These are phyloP conservation scores for Elephas maximus DNA, from an alignment of 2,113 vertebrate genomes.

Conservation along the genomic window DNA sequence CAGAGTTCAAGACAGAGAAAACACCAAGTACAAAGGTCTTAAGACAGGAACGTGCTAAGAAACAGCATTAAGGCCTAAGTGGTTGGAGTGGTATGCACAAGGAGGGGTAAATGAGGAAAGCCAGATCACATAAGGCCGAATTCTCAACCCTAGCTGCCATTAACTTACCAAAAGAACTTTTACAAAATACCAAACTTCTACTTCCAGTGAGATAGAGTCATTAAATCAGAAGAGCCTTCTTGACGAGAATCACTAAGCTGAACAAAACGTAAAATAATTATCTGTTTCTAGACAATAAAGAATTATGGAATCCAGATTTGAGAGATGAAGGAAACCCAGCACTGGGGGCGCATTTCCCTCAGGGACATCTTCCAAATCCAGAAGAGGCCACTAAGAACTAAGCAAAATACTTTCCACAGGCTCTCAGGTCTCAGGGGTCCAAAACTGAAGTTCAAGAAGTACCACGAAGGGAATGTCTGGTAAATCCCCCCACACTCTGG, in stretches of 20 bases:
- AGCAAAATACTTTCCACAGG: conserved; percentile 8
- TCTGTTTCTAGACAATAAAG: not conserved
- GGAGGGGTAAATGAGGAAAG: not conserved
- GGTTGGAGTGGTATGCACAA: not conserved
- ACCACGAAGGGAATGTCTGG: not conserved
- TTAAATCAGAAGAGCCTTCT: not conserved
- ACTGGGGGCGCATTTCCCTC: not conserved
- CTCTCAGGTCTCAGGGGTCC: not conserved
- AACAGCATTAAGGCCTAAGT: not conserved
- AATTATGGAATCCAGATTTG: not conserved
- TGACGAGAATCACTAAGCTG: not conserved
- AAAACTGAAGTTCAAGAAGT: conserved; percentile 3
- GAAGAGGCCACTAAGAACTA: not conserved
- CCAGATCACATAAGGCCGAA: not conserved
- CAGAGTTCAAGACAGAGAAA: not conserved
- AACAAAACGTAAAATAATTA: not conserved
- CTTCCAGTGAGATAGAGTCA: not conserved
- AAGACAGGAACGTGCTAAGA: not conserved
- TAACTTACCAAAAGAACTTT: not conserved
- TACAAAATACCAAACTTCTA: not conserved
- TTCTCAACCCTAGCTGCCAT: not conserved
- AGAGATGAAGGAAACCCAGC: not conserved
- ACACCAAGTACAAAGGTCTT: not conserved
- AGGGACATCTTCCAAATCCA: not conserved
- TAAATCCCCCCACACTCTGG: not conserved